Conservation (phyloP, 2,113 vertebrate genomes). For the Centropus unirufus region DNA sequence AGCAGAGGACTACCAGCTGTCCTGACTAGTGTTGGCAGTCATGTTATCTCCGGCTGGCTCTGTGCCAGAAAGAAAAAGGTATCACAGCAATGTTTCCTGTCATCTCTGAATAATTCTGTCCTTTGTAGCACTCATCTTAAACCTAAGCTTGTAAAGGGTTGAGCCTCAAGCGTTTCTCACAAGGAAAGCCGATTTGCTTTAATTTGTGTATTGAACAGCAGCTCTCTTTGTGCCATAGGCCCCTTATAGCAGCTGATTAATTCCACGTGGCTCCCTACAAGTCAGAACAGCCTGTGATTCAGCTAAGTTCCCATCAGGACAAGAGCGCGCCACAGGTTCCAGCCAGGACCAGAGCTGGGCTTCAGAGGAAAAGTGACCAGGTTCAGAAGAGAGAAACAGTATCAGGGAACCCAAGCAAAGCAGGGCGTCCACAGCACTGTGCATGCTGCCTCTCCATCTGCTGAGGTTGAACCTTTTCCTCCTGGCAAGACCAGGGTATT, state of each 20-base stretch:
- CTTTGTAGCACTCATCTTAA: neutral
- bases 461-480: neutral
- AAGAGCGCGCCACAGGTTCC: neutral
- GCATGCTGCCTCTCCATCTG: neutral
- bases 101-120: neutral
- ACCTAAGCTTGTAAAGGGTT: neutral
- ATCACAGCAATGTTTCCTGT: neutral
- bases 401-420: neutral
- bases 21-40: neutral
- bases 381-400: neutral
- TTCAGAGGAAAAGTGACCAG: neutral
- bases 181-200: neutral
- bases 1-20: neutral
- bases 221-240: neutral
- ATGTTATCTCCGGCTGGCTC: neutral
- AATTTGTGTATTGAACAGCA: neutral
- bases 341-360: neutral
- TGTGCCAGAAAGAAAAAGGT: neutral
- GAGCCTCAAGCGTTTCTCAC: neutral
- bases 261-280: neutral
- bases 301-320: neutral
- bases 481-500: neutral
- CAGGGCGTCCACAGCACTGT: accelerated
- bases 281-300: neutral
- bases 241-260: neutral